These are phyloP conservation scores for Pyrocephalus nanus DNA, from an alignment of 2,797 vertebrate genomes.

Conservation along the genomic window DNA sequence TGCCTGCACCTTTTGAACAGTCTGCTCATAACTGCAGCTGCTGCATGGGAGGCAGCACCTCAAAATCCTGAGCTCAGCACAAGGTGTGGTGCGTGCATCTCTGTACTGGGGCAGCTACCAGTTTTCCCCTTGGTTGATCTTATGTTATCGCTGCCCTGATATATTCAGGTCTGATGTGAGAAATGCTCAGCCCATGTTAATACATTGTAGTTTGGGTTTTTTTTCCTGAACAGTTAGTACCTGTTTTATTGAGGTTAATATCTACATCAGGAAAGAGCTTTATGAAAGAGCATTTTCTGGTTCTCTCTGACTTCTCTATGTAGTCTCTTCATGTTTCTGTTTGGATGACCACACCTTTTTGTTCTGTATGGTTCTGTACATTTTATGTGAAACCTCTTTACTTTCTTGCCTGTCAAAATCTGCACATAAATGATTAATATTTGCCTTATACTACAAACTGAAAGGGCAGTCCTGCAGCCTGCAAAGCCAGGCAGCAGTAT, in stretches of 20 bases:
- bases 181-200: background rate
- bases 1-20: background rate
- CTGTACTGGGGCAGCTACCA: background rate
- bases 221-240: background rate
- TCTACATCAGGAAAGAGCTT: background rate
- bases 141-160: background rate
- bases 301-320: background rate
- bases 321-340: constrained; percentile 47
- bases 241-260: background rate
- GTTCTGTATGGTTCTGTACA: constrained; percentile 30
- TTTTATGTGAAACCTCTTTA: constrained; percentile 47
- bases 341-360: background rate
- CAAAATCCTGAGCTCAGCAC: background rate
- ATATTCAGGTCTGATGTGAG: background rate
- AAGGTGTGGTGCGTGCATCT: background rate
- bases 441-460: background rate
- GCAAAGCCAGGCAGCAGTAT: background rate
- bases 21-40: background rate
- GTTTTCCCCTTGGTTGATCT: background rate
- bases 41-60: background rate
- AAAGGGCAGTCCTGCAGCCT: background rate
- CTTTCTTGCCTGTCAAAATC: constrained; percentile 13
- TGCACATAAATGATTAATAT: background rate
- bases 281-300: background rate
- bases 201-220: background rate